Evolutionary conservation across 2,888 invertebrate species (phyloP), one percentile per base, ranked within the genome.

Genomic region (Tenthredo notha): DNA sequence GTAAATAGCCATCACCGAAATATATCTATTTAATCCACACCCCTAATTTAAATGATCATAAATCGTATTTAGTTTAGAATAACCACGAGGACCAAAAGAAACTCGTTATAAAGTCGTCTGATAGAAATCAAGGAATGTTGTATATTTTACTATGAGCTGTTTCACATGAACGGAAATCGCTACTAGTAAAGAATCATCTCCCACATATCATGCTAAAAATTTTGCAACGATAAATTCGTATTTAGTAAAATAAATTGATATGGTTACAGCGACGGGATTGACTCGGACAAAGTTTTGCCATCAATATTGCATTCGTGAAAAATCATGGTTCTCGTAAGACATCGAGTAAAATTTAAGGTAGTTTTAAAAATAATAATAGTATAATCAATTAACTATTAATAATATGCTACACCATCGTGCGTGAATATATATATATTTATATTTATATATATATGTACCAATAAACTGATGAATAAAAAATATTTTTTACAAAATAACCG

Each of bases 1-100:
- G 85, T 85, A 85, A 50, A 85, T 85, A 85, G 85, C 65, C 43
- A 84, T 85, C 85, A 84, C 83, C 47, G 74, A 67, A 33, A 85
- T 75, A 84, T 70, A 29, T 40, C 65, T 85, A 85, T 85, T 85
- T 84, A 85, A 85, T 84, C 29, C 72, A 84, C 70, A 85, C 37
- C 50, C 74, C 43, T 85, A 65, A 83, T 47, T 83, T 83, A 83
- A 83, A 83, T 83, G 40, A 21, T 18, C 37, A 50, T 50, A 72
- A 84, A 84, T 61, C 80, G 37, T 50, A 61, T 50, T 21, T 50
- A 25, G n/a, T 80, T 37, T 80, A 80, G 80, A 50, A 37, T 61
- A 80, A 15, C 77, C 9, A 9, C 15, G 47, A 54, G 77, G 10
- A 10, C 29, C 47, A 61, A 25, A 15, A 18, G 29, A 29, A n/a